These are phyloP conservation scores for Nibea albiflora DNA, from an alignment of 2,113 vertebrate genomes.

Conservation along the genomic window DNA sequence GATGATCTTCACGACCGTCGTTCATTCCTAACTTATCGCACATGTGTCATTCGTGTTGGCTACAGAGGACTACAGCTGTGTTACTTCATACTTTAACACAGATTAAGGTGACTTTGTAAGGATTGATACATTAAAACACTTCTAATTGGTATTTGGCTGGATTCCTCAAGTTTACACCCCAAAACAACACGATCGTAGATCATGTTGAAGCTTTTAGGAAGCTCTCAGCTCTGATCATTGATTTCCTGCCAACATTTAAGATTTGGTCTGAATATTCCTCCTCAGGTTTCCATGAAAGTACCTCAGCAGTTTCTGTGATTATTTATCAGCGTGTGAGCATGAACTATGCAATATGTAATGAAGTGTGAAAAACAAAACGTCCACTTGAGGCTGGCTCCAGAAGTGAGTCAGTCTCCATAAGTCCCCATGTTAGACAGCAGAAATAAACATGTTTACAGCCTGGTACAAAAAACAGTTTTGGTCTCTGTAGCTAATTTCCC, in stretches of 20 bases:
- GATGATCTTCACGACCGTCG: background rate
- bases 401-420: no score
- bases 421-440: no score
- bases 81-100: background rate
- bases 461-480: no score
- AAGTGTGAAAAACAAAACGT: no score
- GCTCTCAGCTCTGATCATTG: background rate
- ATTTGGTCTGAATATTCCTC: slow-evolving; percentile 4
- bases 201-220: background rate
- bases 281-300: background rate
- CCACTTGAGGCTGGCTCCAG: no score
- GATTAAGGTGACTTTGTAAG: background rate
- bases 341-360: no score
- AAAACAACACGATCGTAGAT: background rate
- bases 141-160: background rate
- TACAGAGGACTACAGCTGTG: slow-evolving; percentile 3
- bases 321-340: no score
- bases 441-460: no score
- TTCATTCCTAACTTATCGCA: background rate
- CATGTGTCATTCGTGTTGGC: slow-evolving; percentile 12
- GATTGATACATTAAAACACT: background rate
- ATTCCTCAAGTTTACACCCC: background rate
- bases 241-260: slow-evolving; percentile 7
- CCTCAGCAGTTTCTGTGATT: background rate
- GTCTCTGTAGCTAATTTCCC: no score